A percentile compares a stretch with the other conserved stretches of the same genome.
Conservation (phyloP, 2,888 invertebrate genomes). For the Tetramorium bicarinatum region DNA sequence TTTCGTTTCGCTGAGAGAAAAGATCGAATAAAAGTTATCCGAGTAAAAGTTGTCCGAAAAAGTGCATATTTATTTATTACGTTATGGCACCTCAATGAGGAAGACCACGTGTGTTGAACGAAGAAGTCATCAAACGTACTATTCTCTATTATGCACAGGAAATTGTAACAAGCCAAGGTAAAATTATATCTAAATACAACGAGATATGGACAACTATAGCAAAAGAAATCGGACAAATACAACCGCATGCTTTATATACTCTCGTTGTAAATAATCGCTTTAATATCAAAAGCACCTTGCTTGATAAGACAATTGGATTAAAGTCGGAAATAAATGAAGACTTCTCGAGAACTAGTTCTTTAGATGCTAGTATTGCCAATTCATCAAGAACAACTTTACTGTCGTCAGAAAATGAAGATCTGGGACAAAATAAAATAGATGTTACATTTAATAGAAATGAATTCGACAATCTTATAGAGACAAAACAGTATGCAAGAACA, state of each 20-base stretch:
- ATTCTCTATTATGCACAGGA: background rate
- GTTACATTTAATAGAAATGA: constrained; percentile 20
- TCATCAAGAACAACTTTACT: background rate
- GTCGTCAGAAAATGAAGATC: background rate
- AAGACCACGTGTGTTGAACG: constrained; percentile 26
- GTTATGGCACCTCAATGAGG: constrained; percentile 6
- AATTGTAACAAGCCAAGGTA: constrained; percentile 8
- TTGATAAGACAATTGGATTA: constrained; percentile 5
- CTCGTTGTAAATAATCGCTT: constrained; percentile 20
- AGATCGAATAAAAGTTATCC: too few species aligned
- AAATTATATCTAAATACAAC: constrained; percentile 9
- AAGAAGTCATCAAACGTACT: constrained; percentile 6
- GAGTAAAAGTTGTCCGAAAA: too few species aligned
- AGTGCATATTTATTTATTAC: background rate
- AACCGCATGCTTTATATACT: constrained; percentile 6
- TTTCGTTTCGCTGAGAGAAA: background rate
- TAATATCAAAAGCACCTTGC: background rate
- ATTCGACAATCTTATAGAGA: constrained; percentile 29
- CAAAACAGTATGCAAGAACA: constrained; percentile 30
- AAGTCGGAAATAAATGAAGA: constrained; percentile 11
- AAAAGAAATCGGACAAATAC: constrained; percentile 10
- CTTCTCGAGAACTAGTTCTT: constrained; percentile 1
- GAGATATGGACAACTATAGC: constrained; percentile 15
- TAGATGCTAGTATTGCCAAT: background rate
- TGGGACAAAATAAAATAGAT: background rate